Percentiles rank a stretch among this genome's conserved stretches.
Conservation (phyloP, 2,888 invertebrate genomes). For the Autographa gamma region DNA sequence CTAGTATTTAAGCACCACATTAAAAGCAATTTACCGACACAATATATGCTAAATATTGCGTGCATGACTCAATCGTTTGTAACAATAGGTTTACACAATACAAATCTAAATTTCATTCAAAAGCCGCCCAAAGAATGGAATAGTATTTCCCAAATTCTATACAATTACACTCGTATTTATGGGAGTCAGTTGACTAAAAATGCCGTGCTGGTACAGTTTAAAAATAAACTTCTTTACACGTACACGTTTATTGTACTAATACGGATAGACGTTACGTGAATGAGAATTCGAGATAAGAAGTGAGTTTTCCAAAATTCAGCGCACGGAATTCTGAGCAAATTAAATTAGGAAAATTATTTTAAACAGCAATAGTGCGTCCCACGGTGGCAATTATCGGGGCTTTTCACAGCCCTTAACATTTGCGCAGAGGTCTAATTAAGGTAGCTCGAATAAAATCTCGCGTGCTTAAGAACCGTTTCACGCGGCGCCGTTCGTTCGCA, state of each 20-base stretch:
- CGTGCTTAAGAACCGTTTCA: constrained; percentile 76
- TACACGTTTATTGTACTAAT: constrained; percentile 15
- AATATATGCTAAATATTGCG: constrained; percentile 62
- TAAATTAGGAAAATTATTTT: constrained; percentile 37
- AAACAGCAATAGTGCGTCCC: constrained; percentile 39
- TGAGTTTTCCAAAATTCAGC: neutral
- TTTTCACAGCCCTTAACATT: constrained; percentile 57
- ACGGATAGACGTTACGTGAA: constrained; percentile 11
- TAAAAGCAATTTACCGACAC: constrained; percentile 56
- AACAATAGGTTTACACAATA: constrained; percentile 53
- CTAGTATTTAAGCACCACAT: constrained; percentile 48
- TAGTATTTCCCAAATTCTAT: constrained; percentile 40
- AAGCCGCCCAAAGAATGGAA: constrained; percentile 42
- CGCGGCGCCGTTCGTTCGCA: constrained; percentile 64
- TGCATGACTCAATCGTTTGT: constrained; percentile 50
- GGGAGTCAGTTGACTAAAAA: constrained; percentile 58
- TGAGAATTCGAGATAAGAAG: constrained; percentile 6
- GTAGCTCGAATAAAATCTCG: constrained; percentile 77
- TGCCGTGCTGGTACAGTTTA: constrained; percentile 46
- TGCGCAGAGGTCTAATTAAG: constrained; percentile 69
- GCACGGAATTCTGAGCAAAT: constrained; percentile 14
- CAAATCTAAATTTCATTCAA: constrained; percentile 56
- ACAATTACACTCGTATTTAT: constrained; percentile 57
- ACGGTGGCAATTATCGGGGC: constrained; percentile 52
- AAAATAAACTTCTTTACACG: constrained; percentile 48